Evolutionary conservation across 2,888 invertebrate genomes (phyloP).

Genomic region (Catocala sponsa): DNA sequence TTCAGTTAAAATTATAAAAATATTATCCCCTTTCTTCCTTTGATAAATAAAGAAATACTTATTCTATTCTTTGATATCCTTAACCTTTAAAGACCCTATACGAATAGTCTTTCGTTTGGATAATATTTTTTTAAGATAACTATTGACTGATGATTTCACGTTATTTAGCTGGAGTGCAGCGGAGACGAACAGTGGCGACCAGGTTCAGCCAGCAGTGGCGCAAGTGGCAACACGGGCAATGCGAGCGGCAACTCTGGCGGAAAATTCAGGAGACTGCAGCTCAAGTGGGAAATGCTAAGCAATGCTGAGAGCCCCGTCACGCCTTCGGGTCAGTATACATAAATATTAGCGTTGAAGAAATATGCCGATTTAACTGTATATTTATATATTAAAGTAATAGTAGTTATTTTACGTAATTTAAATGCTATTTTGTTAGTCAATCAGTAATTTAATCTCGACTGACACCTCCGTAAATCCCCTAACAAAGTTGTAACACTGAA

Average conservation of each 20-base stretch:
- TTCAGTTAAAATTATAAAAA: no score
- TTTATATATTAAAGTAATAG: no score
- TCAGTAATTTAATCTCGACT: no score
- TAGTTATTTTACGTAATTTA: no score
- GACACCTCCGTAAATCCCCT: neutral
- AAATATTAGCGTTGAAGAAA: neutral
- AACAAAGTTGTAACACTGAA: conserved; percentile 14
- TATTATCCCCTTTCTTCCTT: no score
- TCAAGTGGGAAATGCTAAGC: conserved; percentile 94
- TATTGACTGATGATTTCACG: neutral
- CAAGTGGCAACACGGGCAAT: conserved; percentile 80
- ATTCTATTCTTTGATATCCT: no score
- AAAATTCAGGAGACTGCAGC: conserved; percentile 92
- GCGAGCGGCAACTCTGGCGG: conserved; percentile 89
- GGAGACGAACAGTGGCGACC: conserved; percentile 83
- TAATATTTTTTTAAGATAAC: neutral
- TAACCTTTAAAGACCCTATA: no score
- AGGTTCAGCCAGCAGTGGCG: conserved; percentile 79
- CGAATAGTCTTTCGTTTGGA: neutral
- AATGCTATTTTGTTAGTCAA: no score
- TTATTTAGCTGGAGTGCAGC: conserved; percentile 78
- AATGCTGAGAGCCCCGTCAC: conserved; percentile 79
- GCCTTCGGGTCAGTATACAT: conserved; percentile 72
- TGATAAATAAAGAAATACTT: no score
- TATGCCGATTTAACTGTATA: neutral